These are phyloP conservation scores for Astreopora myriophthalma DNA, from an alignment of 64 coral and sea anemone species.

Conservation along the genomic window DNA sequence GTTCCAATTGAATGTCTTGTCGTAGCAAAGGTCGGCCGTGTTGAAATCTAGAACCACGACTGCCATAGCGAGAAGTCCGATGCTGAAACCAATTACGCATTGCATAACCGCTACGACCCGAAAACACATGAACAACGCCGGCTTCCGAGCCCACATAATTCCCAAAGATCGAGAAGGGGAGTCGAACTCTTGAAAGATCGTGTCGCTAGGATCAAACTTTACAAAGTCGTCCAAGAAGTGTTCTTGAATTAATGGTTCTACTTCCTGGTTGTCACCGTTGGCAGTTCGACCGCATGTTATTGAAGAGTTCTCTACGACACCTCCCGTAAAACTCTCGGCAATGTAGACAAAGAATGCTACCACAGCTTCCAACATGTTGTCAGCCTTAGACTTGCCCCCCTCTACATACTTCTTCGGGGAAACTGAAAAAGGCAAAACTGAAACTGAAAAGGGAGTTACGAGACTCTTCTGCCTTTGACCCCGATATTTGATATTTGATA, in stretches of 20 bases:
- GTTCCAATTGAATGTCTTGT: constrained; percentile 59
- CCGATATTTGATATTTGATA: too few relatives aligned
- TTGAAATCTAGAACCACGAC: constrained; percentile 72
- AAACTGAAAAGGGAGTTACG: not conserved
- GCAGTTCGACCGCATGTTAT: not conserved
- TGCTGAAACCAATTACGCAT: constrained; percentile 7
- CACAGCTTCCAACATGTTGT: constrained; percentile 34
- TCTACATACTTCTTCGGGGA: not conserved
- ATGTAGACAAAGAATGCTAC: constrained; percentile 53
- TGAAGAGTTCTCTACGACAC: constrained; percentile 50
- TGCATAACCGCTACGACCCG: constrained; percentile 70
- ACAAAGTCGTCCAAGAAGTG: constrained; percentile 15
- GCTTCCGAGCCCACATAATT: constrained; percentile 18
- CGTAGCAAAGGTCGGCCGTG: constrained; percentile 65
- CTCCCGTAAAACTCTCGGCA: constrained; percentile 44
- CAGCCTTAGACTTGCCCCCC: not conserved
- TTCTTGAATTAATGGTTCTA: constrained; percentile 1
- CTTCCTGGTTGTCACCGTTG: not conserved
- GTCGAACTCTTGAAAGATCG: constrained; percentile 64
- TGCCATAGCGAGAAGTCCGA: constrained; percentile 53
- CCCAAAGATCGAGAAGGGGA: not conserved
- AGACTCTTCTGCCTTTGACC: too few relatives aligned
- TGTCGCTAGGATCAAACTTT: constrained; percentile 21
- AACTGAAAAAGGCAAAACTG: not conserved
- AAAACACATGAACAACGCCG: constrained; percentile 40